phyloP scores from a whole-genome alignment of 2,888 invertebrate genomes.

The Tridacna crocea region DNA sequence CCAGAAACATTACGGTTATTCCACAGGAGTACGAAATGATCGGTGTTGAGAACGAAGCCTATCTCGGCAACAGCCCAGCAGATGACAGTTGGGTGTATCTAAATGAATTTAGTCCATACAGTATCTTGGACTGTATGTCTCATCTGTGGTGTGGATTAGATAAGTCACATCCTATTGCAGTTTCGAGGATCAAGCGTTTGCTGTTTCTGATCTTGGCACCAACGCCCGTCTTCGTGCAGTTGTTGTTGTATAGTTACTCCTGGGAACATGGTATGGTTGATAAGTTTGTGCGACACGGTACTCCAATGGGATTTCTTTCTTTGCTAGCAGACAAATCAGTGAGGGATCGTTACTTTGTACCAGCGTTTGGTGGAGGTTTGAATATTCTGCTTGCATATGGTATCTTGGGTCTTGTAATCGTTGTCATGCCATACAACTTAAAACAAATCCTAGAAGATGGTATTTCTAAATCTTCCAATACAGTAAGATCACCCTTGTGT shows the following conservation, averaged over 20 bases:
- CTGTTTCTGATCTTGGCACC: slow-evolving; percentile 29
- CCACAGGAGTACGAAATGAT: slow-evolving; percentile 12
- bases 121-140: slow-evolving; percentile 7
- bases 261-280: slow-evolving; percentile 9
- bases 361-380: slow-evolving; percentile 39
- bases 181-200: slow-evolving; percentile 40
- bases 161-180: slow-evolving; percentile 12
- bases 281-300: slow-evolving; percentile 23
- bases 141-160: slow-evolving; percentile 14
- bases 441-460: slow-evolving; percentile 43
- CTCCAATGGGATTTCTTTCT: slow-evolving; percentile 45
- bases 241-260: slow-evolving; percentile 19
- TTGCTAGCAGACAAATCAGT: slow-evolving; percentile 29
- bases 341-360: slow-evolving; percentile 26
- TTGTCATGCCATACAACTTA: slow-evolving; percentile 39
- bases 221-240: slow-evolving; percentile 20
- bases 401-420: slow-evolving; percentile 26
- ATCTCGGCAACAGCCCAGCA: too few relatives aligned
- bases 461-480: slow-evolving; percentile 12
- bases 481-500: slow-evolving; percentile 27
- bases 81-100: slow-evolving; percentile 36
- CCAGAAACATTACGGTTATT: slow-evolving; percentile 28
- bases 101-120: slow-evolving; percentile 30
- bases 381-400: slow-evolving; percentile 26
- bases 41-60: not conserved